Conservation (phyloP, 2,797 vertebrate species). For the Lindbergichthys nudifrons region DNA sequence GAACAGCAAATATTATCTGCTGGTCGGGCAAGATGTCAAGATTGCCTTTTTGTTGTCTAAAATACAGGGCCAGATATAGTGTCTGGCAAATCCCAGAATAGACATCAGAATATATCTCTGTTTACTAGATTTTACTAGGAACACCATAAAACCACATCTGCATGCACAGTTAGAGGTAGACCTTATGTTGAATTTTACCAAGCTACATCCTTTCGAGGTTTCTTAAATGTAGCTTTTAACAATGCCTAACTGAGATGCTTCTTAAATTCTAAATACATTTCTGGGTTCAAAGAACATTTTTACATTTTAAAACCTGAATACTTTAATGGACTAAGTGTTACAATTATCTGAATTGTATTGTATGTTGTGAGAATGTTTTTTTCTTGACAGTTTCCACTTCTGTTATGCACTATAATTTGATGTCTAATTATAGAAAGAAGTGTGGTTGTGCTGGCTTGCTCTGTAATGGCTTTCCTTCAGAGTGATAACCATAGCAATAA, state of each 20-base stretch:
- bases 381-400: conserved; percentile 26
- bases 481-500: conserved; percentile 79
- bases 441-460: conserved; percentile 52
- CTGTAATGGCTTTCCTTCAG: conserved; percentile 52
- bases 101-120: conserved; percentile 79
- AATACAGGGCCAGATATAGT: conserved; percentile 78
- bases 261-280: not conserved
- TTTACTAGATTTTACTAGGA: conserved; percentile 77
- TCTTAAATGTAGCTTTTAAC: conserved; percentile 2
- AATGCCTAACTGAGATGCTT: not conserved
- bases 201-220: conserved; percentile 23
- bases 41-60: conserved; percentile 88
- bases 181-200: conserved; percentile 34
- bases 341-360: conserved; percentile 4
- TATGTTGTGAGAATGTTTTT: conserved; percentile 33
- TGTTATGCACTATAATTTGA: conserved; percentile 37
- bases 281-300: not conserved
- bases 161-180: conserved; percentile 51
- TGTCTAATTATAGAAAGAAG: conserved; percentile 61
- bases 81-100: conserved; percentile 84
- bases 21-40: conserved; percentile 88
- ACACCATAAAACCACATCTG: conserved; percentile 65
- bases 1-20: conserved; percentile 89
- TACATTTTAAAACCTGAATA: conserved; percentile 17
- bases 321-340: not conserved